Percentiles rank a stretch among this genome's conserved stretches.
These are phyloP conservation scores for Steinernema khuongi DNA, from an alignment of 1,140 invertebrate species.

Conservation along the genomic window DNA sequence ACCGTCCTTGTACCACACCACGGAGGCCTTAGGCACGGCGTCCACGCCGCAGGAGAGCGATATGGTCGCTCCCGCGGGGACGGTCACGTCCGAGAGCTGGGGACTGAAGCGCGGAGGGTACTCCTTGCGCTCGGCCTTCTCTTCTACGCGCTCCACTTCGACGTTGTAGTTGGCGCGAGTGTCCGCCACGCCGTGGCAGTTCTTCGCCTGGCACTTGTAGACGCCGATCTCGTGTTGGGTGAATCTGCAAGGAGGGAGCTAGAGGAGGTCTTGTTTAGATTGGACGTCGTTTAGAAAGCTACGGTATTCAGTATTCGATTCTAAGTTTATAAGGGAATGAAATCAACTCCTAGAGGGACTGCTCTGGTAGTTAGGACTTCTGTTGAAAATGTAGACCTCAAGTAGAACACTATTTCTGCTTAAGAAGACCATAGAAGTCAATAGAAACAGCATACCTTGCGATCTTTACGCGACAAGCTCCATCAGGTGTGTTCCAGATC, in stretches of 20 bases:
- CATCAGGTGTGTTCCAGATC: constrained; percentile 70
- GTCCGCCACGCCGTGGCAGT: constrained; percentile 78
- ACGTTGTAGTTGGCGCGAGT: constrained; percentile 77
- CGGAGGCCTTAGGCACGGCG: constrained; percentile 40
- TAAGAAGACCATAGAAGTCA: not conserved
- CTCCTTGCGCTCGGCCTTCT: constrained; percentile 33
- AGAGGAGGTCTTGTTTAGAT: no score
- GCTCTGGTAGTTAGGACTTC: no score
- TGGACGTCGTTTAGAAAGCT: no score
- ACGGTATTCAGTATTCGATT: no score
- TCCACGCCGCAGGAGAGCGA: constrained; percentile 47
- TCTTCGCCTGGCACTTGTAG: constrained; percentile 84
- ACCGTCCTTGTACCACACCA: constrained; percentile 74
- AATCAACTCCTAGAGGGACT: no score
- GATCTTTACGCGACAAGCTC: constrained; percentile 85
- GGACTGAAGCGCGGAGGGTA: constrained; percentile 56
- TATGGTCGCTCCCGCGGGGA: constrained; percentile 43
- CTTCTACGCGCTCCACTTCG: constrained; percentile 63
- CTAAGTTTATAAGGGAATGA: no score
- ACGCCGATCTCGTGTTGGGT: constrained; percentile 75
- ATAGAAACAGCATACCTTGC: constrained; percentile 68
- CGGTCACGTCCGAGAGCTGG: constrained; percentile 40
- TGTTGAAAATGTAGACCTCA: no score
- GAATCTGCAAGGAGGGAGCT: no score
- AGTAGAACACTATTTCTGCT: no score